phyloP scores from a whole-genome alignment of 2,888 invertebrate genomes.

The Andrena minutula region DNA sequence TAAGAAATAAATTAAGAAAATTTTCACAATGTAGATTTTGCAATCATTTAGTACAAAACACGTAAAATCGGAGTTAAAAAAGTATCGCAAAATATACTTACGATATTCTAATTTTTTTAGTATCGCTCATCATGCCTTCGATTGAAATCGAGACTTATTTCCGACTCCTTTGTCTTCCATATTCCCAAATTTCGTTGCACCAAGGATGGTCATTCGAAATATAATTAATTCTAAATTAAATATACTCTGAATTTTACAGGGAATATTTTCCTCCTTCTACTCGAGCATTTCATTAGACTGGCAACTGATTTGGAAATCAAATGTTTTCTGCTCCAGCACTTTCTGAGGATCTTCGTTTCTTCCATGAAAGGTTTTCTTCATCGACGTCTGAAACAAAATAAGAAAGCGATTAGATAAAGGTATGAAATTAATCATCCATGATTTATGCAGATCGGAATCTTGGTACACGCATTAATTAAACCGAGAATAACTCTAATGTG shows the following conservation, averaged over 20 bases:
- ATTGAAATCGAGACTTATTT: not conserved
- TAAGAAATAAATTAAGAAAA: not conserved
- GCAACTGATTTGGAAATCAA: not conserved
- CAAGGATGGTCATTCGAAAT: not conserved
- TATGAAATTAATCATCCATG: constrained; percentile 3
- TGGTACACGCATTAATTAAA: not conserved
- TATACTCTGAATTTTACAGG: not conserved
- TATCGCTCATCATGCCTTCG: constrained; percentile 9
- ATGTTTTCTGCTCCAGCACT: not conserved
- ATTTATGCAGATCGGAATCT: not conserved
- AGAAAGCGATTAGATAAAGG: not conserved
- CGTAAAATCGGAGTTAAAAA: not conserved
- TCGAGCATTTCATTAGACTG: not conserved
- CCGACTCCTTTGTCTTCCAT: not conserved
- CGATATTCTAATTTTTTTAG: not conserved
- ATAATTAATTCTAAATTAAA: not conserved
- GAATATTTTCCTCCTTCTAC: not conserved
- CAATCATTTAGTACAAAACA: no score
- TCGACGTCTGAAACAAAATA: constrained; percentile 24
- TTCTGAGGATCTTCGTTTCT: not conserved
- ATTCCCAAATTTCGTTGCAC: not conserved
- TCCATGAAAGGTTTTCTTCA: constrained; percentile 3
- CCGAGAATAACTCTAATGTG: not conserved
- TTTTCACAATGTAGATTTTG: no score
- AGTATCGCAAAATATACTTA: not conserved